Evolutionary conservation across 2,888 invertebrate species (phyloP), one percentile per base, ranked within the genome.

Genomic region (Melanotus villosus): DNA sequence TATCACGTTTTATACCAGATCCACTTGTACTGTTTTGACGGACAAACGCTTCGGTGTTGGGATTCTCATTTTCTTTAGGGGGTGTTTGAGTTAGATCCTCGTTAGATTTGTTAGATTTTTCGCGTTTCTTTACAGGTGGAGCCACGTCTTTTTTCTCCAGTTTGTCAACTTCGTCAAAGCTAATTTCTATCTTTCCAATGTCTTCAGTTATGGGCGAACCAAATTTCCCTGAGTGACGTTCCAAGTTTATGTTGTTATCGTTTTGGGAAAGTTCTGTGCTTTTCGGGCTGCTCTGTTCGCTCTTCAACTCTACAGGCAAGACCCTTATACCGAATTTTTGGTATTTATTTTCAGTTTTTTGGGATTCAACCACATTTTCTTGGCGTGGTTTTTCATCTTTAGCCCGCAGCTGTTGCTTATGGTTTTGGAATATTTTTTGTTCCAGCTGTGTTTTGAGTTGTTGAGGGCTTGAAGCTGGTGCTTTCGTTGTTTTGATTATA

Each of bases 281-380:
- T 73, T 84, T 84, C 5, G 84, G 83, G 69, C 84, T 85, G 6
- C 19, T n/a, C 14, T 78, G 74, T 10, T 79, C 41, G 6, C 9
- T 45, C 30, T 60, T 62, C 9, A 56, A 19, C 16, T 64, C 79
- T 52, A 77, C 78, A 10, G 90, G 90, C 2, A 92, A 81, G 0
- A 92, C 92, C 78, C 90, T 86, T 59, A 92, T 89, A 0, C 92
- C 92, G 62, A 92, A 91, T 80, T 92, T 92, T 82, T 85, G 85
- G 59, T 89, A 88, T 52, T 87, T 89, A 68, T 88, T 87, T 73
- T 89, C 89, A 71, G 86, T 85, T 79, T 88, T 89, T 77, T 89
- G 89, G 0, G 84, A 79, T 81, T 89, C 88, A 0, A 84, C 80
- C 5, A 10, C 7, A 10, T 47, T 47, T 26, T 89, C 88, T 23